Percentiles rank a stretch among this genome's conserved stretches.
Conservation (phyloP, 2,888 invertebrate genomes). For the Drosophila mercatorum region DNA sequence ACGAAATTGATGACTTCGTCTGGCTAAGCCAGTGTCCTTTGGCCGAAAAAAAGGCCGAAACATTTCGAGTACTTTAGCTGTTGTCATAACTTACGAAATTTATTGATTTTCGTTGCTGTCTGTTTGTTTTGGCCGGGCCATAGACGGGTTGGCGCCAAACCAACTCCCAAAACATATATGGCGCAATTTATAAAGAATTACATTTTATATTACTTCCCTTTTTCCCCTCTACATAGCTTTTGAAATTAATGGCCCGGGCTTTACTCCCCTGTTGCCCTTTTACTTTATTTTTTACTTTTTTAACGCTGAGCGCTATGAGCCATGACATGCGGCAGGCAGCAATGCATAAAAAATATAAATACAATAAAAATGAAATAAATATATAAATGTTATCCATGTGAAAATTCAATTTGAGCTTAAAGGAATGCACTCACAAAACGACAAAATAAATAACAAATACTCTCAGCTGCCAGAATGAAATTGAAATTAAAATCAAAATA, state of each 20-base stretch:
- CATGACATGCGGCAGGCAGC: conserved; percentile 9
- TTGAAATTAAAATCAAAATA: conserved; percentile 60
- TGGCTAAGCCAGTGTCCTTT: conserved; percentile 5
- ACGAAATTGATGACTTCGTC: conserved; percentile 8
- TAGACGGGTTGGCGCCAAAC: conserved; percentile 15
- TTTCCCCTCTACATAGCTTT: conserved; percentile 32
- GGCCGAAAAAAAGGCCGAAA: conserved; percentile 7
- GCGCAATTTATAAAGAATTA: conserved; percentile 35
- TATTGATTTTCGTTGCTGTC: conserved; percentile 66
- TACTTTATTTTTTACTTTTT: too few relatives aligned
- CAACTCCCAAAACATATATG: conserved; percentile 5
- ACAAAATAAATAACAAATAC: background rate
- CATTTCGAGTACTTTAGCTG: conserved; percentile 28
- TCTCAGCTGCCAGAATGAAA: conserved; percentile 6
- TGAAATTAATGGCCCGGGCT: conserved; percentile 56
- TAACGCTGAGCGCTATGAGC: conserved; percentile 12
- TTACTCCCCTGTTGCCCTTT: conserved; percentile 13
- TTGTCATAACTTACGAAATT: conserved; percentile 59
- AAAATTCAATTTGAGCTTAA: conserved; percentile 66
- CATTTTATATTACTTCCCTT: conserved; percentile 12
- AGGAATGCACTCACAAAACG: conserved; percentile 6
- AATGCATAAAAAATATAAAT: conserved; percentile 7
- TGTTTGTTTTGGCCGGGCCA: conserved; percentile 71
- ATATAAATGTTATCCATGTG: conserved; percentile 37
- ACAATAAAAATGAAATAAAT: background rate